phyloP scores from a whole-genome alignment of 2,888 invertebrate species.

The Craniophora ligustri region DNA sequence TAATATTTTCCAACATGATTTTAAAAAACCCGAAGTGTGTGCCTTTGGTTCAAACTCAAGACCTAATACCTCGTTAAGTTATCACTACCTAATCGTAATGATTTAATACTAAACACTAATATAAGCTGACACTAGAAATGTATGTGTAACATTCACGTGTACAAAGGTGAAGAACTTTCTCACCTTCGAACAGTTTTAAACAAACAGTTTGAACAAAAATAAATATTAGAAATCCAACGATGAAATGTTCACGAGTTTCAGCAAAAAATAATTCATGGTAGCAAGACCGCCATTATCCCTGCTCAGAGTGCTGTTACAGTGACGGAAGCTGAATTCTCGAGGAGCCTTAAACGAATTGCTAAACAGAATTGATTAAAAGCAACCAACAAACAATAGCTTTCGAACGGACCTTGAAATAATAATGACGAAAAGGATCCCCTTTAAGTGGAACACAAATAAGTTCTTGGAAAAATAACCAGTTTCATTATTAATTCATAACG shows the following conservation, averaged over 20 bases:
- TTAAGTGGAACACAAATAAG: constrained; percentile 48
- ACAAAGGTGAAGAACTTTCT: constrained; percentile 16
- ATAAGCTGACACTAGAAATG: no score
- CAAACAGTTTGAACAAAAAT: constrained; percentile 24
- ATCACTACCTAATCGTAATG: no score
- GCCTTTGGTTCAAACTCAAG: no score
- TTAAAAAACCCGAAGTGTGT: no score
- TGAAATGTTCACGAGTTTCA: constrained; percentile 25
- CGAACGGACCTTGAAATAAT: constrained; percentile 65
- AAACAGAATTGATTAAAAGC: constrained; percentile 64
- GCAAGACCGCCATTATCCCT: constrained; percentile 48
- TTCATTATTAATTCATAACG: constrained; percentile 48
- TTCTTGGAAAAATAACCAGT: constrained; percentile 55
- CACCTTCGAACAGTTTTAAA: no score
- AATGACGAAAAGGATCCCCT: constrained; percentile 55
- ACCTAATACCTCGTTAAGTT: no score
- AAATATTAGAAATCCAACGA: constrained; percentile 45
- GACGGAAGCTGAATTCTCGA: constrained; percentile 53
- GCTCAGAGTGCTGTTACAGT: constrained; percentile 32
- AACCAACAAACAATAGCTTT: constrained; percentile 64
- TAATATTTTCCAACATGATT: no score
- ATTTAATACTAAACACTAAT: no score
- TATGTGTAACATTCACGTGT: constrained; percentile 28
- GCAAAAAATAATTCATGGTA: constrained; percentile 35
- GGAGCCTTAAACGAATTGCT: constrained; percentile 61